Evolutionary conservation across 2,113 vertebrate species (phyloP).

Genomic region (Mastomys natalensis): DNA sequence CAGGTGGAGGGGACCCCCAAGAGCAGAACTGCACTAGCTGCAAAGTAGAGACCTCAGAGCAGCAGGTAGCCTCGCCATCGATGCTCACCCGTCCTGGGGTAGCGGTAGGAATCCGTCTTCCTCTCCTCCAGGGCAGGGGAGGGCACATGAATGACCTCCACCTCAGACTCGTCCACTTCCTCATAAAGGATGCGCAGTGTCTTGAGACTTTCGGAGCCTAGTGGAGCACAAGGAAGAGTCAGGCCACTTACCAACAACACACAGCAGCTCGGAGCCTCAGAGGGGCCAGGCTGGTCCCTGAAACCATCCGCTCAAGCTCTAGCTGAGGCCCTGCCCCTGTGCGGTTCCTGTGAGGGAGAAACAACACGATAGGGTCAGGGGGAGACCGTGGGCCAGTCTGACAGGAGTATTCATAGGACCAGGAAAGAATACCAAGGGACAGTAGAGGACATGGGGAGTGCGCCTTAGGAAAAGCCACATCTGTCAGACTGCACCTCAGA

Average conservation of each 20-base stretch:
- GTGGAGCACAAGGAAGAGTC: neutral
- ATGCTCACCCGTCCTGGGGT: constrained; percentile 94
- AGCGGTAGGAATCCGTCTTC: constrained; percentile 97
- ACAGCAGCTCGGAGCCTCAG: neutral
- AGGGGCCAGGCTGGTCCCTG: neutral
- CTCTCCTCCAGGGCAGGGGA: constrained; percentile 96
- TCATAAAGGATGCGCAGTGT: constrained; percentile 94
- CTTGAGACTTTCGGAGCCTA: constrained; percentile 90
- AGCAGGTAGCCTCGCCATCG: too few species aligned
- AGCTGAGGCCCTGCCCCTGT: neutral
- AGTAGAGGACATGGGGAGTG: fast-evolving
- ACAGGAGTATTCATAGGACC: neutral
- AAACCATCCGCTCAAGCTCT: neutral
- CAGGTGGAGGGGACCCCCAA: neutral
- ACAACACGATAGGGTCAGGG: neutral
- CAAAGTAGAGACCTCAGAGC: neutral
- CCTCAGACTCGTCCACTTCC: constrained; percentile 97
- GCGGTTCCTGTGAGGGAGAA: neutral
- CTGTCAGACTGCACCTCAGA: neutral
- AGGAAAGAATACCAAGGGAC: neutral
- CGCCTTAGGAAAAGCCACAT: neutral
- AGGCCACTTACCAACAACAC: fast-evolving
- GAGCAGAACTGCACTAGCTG: neutral
- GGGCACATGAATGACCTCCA: constrained; percentile 97
- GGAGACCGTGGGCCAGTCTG: neutral